Evolutionary conservation across 2,888 invertebrate species (phyloP), one percentile per base, ranked within the genome.

Genomic region (Pristionchus entomophagus): DNA sequence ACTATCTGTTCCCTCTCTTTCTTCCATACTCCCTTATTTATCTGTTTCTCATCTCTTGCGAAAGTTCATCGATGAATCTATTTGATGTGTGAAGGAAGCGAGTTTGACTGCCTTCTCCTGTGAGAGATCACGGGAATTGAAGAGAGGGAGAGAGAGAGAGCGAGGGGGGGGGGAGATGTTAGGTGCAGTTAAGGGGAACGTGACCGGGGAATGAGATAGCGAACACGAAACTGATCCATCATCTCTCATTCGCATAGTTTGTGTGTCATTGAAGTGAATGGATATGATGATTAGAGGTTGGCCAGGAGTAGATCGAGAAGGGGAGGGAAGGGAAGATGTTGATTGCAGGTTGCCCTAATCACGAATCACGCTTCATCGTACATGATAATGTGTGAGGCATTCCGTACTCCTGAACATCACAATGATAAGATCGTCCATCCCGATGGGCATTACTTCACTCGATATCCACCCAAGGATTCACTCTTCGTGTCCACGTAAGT

Each of bases 371-470:
- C 93, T 4, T 90, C 90, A 49, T 91, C 91, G 14, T 93, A 92
- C 83, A 92, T 93, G 91, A 93, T 93, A 17, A 92, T 93, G 92
- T 92, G 93, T 83, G 93, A 93, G 87, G 93, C 93, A 22, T 93
- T 93, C 80, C 90, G 93, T 2, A 93, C 93, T 19, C 92, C 93
- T 8, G 92, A 92, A 26, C 56, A 84, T 80, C 90, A 92, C 81
- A 88, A 88, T 12, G 89, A 90, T 38, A 84, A 84, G 84, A 73
- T 84, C 14, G 69, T 84, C n/a, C 86, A 88, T 45, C 86, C 88
- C n/a, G 87, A 87, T 80, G 87, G 87, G 26, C 85, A 87, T 49
- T 87, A 77, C 85, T 87, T 87, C 85, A 85, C 87, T 32, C 80
- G 87, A 49, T 77, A 87, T 51, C 87, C 87, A 12, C 65, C 80